Conservation (phyloP, 2,888 invertebrate species). For the Stegophylla sp. region DNA sequence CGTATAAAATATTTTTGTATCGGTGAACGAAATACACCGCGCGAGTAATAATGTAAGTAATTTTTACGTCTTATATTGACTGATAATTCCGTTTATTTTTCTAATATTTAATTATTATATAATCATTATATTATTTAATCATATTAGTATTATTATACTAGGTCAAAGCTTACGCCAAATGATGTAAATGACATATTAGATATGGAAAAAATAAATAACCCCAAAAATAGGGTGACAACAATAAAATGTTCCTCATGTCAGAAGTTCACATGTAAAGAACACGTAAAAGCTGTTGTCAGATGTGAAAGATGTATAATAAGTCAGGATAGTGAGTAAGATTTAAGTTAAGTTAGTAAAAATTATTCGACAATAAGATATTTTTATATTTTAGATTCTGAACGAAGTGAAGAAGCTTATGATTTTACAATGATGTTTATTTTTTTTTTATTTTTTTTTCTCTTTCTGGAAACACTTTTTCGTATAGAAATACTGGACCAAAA, state of each 20-base stretch:
- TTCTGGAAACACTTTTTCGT: too few relatives aligned
- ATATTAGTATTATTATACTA: conserved; percentile 14
- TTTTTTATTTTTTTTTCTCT: too few relatives aligned
- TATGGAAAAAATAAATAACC: not conserved
- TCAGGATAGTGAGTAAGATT: conserved; percentile 10
- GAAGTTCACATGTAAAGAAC: conserved; percentile 31
- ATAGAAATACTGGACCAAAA: too few relatives aligned
- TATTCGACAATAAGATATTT: conserved; percentile 16
- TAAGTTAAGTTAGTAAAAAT: too few relatives aligned
- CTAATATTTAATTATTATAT: conserved; percentile 36
- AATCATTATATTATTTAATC: too few relatives aligned
- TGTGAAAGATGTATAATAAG: conserved; percentile 20
- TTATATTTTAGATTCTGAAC: too few relatives aligned
- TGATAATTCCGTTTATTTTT: conserved; percentile 26
- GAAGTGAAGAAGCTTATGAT: too few relatives aligned
- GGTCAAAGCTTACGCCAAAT: conserved; percentile 24
- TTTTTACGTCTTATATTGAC: conserved; percentile 35
- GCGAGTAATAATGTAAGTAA: conserved; percentile 21
- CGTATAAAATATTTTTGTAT: conserved; percentile 27
- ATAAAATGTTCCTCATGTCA: conserved; percentile 19
- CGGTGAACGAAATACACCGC: conserved; percentile 24
- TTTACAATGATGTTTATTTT: too few relatives aligned
- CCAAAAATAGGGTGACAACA: conserved; percentile 8
- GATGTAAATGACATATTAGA: conserved; percentile 7
- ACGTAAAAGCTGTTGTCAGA: conserved; percentile 23